Evolutionary conservation across 2,888 invertebrate genomes (phyloP), one percentile per base, ranked within the genome.

Genomic region (Nudaria mundana): DNA sequence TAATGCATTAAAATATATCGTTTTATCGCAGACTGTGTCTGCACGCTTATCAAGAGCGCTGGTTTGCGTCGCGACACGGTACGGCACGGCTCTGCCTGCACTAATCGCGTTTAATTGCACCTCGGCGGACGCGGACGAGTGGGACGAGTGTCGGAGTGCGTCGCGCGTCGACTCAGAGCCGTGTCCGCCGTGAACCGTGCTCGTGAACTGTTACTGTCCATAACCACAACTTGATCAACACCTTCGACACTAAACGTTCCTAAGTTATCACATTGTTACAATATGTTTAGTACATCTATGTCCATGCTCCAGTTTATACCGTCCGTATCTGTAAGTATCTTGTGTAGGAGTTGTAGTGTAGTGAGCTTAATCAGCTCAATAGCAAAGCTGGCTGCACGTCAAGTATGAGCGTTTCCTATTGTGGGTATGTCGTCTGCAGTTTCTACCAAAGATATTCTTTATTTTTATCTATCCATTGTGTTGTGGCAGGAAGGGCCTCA

Each of bases 101-200:
- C 40, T 59, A 55, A 59, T 55, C 56, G 60, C 36, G 33, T 59
- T 56, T 56, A 51, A 55, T 55, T 48, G 40, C 42, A 12, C 13
- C 15, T 36, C 38, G 30, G 6, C 39, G 24, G 13, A 2, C 12
- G 10, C 44, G 48, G 38, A 42, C 35, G 6, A 0, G 25, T n/a
- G 20, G 12, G 18, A 6, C 30, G 48, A 34, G 47, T 39, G 10
- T 3, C n/a, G n/a, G n/a, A n/a, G n/a, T n/a, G 3, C 2, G 2
- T 2, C 20, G 20, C 20, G 20, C 20, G 18, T 3, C 7, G 7
- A 20, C 2, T 51, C 40, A 52, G 65, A 59, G 64, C 57, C 50
- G 52, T 57, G 68, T 63, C 61, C 63, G 58, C n/a, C 3, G 5
- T 18, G 5, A 18, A 66, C 56, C 49, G 52, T 57, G 68, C 63